phyloP scores from a whole-genome alignment of 2,797 vertebrate genomes.

The Lepilemur ruficaudatus region DNA sequence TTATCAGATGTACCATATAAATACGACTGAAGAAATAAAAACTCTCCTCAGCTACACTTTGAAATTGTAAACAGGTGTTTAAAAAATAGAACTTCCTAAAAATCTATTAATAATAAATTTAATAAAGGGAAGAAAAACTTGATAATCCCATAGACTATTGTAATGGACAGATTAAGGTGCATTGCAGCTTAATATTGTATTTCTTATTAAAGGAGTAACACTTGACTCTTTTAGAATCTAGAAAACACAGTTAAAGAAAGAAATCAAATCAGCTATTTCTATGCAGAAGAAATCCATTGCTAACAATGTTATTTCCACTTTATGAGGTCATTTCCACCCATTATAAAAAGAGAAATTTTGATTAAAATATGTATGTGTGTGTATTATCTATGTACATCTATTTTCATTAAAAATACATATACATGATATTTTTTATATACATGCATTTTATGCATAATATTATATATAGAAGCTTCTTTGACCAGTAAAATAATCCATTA shows the following conservation, averaged over 20 bases:
- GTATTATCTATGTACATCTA: background rate
- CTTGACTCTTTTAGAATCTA: background rate
- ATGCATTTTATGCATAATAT: background rate
- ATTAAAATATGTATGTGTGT: background rate
- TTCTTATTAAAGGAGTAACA: background rate
- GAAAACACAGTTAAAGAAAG: background rate
- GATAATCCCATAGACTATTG: background rate
- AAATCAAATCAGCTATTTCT: background rate
- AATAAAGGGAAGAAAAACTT: background rate
- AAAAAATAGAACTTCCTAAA: background rate
- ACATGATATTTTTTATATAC: background rate
- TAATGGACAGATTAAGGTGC: background rate
- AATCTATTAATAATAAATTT: background rate
- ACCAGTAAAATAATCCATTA: background rate
- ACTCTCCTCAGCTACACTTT: background rate
- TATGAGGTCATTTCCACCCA: background rate
- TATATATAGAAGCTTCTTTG: background rate
- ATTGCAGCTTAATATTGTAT: background rate
- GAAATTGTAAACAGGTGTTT: background rate
- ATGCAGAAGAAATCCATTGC: background rate
- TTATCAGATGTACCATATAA: background rate
- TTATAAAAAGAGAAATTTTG: background rate
- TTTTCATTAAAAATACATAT: background rate
- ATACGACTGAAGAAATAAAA: no score
- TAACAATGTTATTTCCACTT: background rate